Conservation (phyloP, 2,797 vertebrate species). For the Serranus cabrilla region DNA sequence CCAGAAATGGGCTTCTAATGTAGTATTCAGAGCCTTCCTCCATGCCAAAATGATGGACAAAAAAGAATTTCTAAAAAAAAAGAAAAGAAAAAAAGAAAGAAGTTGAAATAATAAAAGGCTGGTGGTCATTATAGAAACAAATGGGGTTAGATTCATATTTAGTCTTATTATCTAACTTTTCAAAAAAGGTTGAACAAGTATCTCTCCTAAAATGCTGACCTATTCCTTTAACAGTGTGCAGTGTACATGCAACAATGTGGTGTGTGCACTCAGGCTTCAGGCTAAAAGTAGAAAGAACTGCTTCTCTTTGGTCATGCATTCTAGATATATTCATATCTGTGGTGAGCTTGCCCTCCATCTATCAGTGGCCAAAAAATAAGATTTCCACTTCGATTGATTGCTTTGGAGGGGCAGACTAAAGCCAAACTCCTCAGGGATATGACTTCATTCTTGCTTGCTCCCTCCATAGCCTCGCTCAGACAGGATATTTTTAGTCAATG, state of each 20-base stretch:
- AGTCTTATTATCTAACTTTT: background rate
- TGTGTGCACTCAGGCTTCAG: conserved; percentile 5
- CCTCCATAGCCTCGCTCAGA: conserved; percentile 57
- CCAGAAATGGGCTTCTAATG: background rate
- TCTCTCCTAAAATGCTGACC: background rate
- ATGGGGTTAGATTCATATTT: background rate
- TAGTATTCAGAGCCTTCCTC: too few relatives aligned
- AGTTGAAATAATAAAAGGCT: too few relatives aligned
- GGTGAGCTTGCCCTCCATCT: conserved; percentile 57
- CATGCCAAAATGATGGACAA: too few relatives aligned
- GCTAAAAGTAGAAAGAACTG: conserved; percentile 20
- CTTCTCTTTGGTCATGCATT: conserved; percentile 30
- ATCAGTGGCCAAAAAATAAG: conserved; percentile 53
- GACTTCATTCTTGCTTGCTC: conserved; percentile 74
- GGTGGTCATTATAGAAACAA: too few relatives aligned
- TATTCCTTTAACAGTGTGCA: conserved; percentile 7
- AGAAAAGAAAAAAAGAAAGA: too few relatives aligned
- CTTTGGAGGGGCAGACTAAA: conserved; percentile 66
- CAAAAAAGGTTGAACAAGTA: background rate
- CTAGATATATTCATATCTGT: conserved; percentile 52
- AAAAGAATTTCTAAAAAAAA: too few relatives aligned
- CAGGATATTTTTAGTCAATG: conserved; percentile 80
- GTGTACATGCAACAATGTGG: background rate
- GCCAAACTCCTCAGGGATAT: conserved; percentile 69
- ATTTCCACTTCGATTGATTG: conserved; percentile 78